A percentile compares a stretch with the other conserved stretches of the same genome.
Conservation (phyloP, 2,888 invertebrate genomes). For the Mesorhabditis belari region DNA sequence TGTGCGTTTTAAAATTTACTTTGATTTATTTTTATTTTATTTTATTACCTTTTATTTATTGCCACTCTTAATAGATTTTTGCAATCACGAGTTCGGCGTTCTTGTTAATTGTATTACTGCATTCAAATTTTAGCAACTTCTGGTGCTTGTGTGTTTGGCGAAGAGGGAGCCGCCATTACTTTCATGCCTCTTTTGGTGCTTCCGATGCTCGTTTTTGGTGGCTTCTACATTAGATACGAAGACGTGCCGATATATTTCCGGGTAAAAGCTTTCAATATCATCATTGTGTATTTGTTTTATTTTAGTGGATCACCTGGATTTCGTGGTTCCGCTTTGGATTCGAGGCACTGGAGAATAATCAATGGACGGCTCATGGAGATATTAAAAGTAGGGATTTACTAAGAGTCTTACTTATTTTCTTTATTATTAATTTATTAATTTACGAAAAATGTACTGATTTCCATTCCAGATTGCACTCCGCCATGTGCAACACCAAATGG, state of each 20-base stretch:
- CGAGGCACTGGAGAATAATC: constrained; percentile 38
- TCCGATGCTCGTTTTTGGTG: constrained; percentile 40
- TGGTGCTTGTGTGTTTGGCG: constrained; percentile 38
- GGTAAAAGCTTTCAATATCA: neutral
- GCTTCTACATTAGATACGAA: constrained; percentile 38
- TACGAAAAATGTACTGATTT: neutral
- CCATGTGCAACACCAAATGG: neutral
- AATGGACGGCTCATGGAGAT: constrained; percentile 22
- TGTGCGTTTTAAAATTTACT: neutral
- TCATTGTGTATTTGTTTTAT: neutral
- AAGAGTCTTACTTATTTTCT: neutral
- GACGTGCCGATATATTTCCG: constrained; percentile 32
- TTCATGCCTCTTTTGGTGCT: constrained; percentile 40
- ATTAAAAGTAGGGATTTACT: constrained; percentile 6
- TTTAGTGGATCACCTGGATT: constrained; percentile 18
- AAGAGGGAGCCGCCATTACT: constrained; percentile 37
- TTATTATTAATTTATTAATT: neutral
- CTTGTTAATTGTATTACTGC: no score
- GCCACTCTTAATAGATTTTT: neutral
- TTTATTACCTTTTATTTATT: neutral
- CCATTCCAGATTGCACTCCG: neutral
- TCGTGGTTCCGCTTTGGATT: constrained; percentile 47
- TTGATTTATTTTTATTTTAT: neutral
- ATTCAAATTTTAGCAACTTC: constrained; percentile 30
- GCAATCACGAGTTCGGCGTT: no score